Evolutionary conservation across 2,113 vertebrate species (phyloP), one percentile per base, ranked within the genome.

Genomic region (Monopterus albus): DNA sequence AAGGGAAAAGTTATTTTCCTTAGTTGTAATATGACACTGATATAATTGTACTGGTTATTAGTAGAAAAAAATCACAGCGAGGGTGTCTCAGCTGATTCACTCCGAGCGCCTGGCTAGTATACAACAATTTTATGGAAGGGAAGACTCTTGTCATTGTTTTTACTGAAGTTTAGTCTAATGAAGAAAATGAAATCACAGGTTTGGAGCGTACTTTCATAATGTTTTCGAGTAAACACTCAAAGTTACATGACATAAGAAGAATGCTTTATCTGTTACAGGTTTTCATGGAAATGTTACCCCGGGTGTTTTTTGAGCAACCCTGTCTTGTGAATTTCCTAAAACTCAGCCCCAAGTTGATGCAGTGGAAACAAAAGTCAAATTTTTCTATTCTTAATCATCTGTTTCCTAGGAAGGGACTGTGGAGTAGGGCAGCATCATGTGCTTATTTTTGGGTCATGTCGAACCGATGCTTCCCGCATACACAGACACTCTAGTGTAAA

Each of bases 321-420:
- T 52, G 55, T 84, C 72, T 84, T 75, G 57, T 87, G 79, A 81
- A 64, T 83, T 73, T 83, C 65, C 71, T 79, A 62, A 77, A 87
- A 79, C 47, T 42, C 15, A 25, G 25, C 61, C 60, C 58, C 25
- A 23, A 35, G 23, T 78, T 66, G 80, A 80, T 77, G 57, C 67
- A 72, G 64, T 46, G 65, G 75, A 86, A 88, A 87, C 62, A 73
- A 75, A 61, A 81, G 72, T 76, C 70, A 79, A 53, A 78, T 85
- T 78, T 86, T 84, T 83, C 62, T 84, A 70, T 77, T 86, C 62
- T 66, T 69, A 47, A 85, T 72, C 39, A 55, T 69, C 59, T 2
- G 28, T 78, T 89, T 90, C 85, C 80, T 89, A 76, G 87, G 87
- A 85, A 81, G 73, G 49, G n/a, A 13, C 72, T 77, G 72, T 73